Percentiles rank a stretch among this genome's conserved stretches.
Conservation (phyloP, 2,888 invertebrate genomes). For the Stenurella melanura region DNA sequence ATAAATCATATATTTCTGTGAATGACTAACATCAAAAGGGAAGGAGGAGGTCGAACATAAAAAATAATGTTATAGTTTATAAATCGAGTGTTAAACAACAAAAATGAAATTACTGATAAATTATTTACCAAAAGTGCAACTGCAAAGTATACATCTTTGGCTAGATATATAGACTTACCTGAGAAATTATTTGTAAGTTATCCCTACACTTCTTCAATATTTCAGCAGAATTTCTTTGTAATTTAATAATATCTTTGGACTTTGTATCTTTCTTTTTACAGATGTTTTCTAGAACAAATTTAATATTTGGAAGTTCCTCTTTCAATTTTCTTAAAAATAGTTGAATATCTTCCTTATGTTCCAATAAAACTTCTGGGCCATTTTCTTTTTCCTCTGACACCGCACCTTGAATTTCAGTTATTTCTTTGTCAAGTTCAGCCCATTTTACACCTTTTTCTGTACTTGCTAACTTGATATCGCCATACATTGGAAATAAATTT, state of each 20-base stretch:
- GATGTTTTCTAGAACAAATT: slow-evolving; percentile 33
- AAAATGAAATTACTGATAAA: no score
- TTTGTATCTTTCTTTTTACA: slow-evolving; percentile 34
- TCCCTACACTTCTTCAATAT: slow-evolving; percentile 40
- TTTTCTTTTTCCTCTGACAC: slow-evolving; percentile 15
- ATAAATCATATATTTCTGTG: no score
- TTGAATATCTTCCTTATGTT: background rate
- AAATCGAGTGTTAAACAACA: no score
- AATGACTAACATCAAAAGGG: no score
- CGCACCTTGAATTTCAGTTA: background rate
- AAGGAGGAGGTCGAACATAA: no score
- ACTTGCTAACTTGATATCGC: slow-evolving; percentile 48
- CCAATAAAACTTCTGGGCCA: background rate
- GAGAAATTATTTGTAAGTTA: slow-evolving; percentile 45
- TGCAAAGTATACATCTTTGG: no score
- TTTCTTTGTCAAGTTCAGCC: slow-evolving; percentile 16
- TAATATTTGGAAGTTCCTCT: slow-evolving; percentile 41
- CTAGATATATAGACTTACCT: no score
- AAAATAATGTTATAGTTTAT: no score
- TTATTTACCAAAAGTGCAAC: no score
- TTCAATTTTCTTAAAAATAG: slow-evolving; percentile 36
- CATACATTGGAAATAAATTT: slow-evolving; percentile 60
- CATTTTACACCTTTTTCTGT: slow-evolving; percentile 35
- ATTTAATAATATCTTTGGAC: slow-evolving; percentile 29
- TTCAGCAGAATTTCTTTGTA: slow-evolving; percentile 37